Evolutionary conservation across 2,888 invertebrate species (phyloP).

Genomic region (Hydrotaea diabolus): DNA sequence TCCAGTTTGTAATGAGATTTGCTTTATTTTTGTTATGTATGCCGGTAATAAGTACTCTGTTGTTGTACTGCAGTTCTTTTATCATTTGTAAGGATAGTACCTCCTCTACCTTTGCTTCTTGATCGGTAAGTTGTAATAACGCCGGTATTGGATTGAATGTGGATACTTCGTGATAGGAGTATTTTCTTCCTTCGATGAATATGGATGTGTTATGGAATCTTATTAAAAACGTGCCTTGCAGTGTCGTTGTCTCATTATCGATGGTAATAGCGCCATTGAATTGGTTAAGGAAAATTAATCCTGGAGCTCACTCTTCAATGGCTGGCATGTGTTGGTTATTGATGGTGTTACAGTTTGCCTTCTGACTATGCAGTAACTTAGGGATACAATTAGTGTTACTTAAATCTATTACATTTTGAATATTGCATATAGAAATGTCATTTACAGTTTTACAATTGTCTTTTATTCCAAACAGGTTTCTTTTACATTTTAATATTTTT

Average conservation of each 20-base stretch:
- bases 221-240: conserved; percentile 40
- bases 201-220: conserved; percentile 48
- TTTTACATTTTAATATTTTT: conserved; percentile 54
- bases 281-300: conserved; percentile 30
- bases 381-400: conserved; percentile 31
- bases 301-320: conserved; percentile 20
- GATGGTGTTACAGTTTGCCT: conserved; percentile 8
- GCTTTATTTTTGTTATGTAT: neutral
- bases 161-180: conserved; percentile 37
- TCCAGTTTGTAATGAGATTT: conserved; percentile 8
- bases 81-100: conserved; percentile 62
- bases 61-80: conserved; percentile 56
- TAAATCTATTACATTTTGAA: conserved; percentile 40
- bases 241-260: neutral
- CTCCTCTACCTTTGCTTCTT: conserved; percentile 47
- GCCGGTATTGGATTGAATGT: conserved; percentile 57
- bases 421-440: conserved; percentile 48
- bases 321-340: conserved; percentile 35
- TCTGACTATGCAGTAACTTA: conserved; percentile 31
- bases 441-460: conserved; percentile 55
- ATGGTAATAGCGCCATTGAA: neutral
- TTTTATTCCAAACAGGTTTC: conserved; percentile 54
- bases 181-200: conserved; percentile 49
- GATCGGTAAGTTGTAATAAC: conserved; percentile 53
- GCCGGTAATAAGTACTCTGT: conserved; percentile 34